Base-by-base conservation (phyloP, 2,888 invertebrate genomes). In the Acanthosoma haemorrhoidale region DNA sequence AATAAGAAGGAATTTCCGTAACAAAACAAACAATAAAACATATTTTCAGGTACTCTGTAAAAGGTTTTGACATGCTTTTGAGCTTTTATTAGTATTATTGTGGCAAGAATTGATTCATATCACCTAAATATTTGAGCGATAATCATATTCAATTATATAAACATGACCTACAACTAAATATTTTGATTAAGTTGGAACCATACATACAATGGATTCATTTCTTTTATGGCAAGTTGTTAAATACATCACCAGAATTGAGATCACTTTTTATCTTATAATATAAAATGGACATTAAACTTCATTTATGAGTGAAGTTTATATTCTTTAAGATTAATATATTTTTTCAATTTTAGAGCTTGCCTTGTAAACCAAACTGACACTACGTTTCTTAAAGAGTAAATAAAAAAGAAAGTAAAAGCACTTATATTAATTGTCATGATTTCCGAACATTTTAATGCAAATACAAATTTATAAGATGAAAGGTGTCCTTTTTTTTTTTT, bases 231-330 rank as follows among this genome's bases (percentile, higher is more conserved):
- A 73, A 73, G 73, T 70, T 73, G 72, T 73, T 70, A 70, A 68
- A 72, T 71, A 72, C 68, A 72, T 72, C 72, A 72, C 73, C 73
- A 72, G 71, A 72, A 64, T 73, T 73, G 73, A 73, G 73, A 73
- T 73, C 73, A 73, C 72, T 70, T 59, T 69, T 73, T 73, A 73
- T 66, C 71, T 71, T 73, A 71, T 72, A 72, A 68, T 70, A 66
- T 34, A 71, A 72, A 58, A 43, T 60, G 67, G 21, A 41, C 32
- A 61, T 69, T 13, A 41, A 67, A 51, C 34, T 51, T 38, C 29
- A 51, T 11, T 51, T 57, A 25, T 67, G 31, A 59, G 31, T 59
- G 34, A 34, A 59, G 31, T 59, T 59, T 29, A 16, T 59, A 15
- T 59, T 59, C 59, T 59, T 59, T 59, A 34, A 34, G 29, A 34